Evolutionary conservation across 2,113 vertebrate species (phyloP), one percentile per base, ranked within the genome.

Genomic region (Varanus salvator): DNA sequence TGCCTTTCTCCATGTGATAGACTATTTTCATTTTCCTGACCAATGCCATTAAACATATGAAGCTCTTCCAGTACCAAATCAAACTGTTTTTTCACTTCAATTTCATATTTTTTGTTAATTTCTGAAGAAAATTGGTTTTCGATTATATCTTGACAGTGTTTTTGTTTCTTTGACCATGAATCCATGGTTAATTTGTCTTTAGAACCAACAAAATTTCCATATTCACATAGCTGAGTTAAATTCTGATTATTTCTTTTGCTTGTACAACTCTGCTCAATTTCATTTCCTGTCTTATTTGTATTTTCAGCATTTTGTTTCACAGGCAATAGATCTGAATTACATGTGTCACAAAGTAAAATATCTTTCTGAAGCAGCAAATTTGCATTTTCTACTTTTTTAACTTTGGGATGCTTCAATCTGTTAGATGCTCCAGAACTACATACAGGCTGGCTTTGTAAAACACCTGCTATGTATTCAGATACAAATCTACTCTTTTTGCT

Each of bases 11-110:
- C 86, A 72, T 86, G 84, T 78, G 80, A 91, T 64, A 93, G 87
- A 91, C 50, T 91, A 75, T 90, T 94, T 94, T 97, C 93, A 90
- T 95, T 90, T 95, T 95, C 94, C 66, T 83, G 96, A 94, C 97
- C 97, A 94, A 98, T 98, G 89, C 97, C 95, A 91, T 98, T 98
- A 96, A 97, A 98, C 92, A 97, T 93, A 44, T 0, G 92, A 91
- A 98, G 96, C 93, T 98, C 98, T 94, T 97, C 95, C 86, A 99
- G 87, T 48, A 99, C 98, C 90, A 96, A 92, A 96, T 98, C 96
- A 86, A 98, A 98, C 90, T 97, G 93, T 75, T 95, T 95, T 90
- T 97, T 98, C 96, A 98, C 96, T 92, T 98, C 97, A 94, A 97
- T 97, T 93, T 97, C 83, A 0, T 92, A 89, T 75, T 80, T 84